These are phyloP conservation scores for Hyalella azteca DNA, from an alignment of 2,888 invertebrate species.

Conservation along the genomic window DNA sequence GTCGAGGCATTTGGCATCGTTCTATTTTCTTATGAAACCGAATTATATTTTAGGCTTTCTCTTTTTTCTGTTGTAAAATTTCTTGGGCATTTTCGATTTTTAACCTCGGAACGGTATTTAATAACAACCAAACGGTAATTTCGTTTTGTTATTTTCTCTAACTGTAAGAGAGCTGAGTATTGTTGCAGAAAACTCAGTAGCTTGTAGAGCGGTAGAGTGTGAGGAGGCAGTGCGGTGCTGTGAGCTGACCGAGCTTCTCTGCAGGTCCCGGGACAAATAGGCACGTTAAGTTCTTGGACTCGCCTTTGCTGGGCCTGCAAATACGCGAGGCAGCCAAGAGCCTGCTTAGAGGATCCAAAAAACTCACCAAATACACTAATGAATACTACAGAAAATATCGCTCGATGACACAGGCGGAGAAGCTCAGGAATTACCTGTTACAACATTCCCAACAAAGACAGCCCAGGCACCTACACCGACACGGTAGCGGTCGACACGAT, in stretches of 20 bases:
- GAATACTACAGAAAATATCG: slow-evolving; percentile 34
- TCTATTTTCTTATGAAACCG: no score
- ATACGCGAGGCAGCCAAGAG: slow-evolving; percentile 35
- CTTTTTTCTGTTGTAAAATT: no score
- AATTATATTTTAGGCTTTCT: no score
- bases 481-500: not conserved
- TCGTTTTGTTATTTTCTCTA: not conserved
- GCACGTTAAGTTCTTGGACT: slow-evolving; percentile 36
- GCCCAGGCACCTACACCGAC: slow-evolving; percentile 9
- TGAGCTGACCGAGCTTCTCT: slow-evolving; percentile 22
- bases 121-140: not conserved
- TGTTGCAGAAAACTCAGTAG: not conserved
- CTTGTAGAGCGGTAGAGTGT: not conserved
- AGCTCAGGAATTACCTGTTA: slow-evolving; percentile 6
- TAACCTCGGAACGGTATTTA: not conserved
- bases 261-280: slow-evolving; percentile 22
- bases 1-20: no score
- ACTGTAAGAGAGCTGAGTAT: not conserved
- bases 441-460: slow-evolving; percentile 25
- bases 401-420: slow-evolving; percentile 13
- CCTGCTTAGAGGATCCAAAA: slow-evolving; percentile 31
- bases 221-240: slow-evolving; percentile 29
- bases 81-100: not conserved
- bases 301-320: slow-evolving; percentile 29
- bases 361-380: slow-evolving; percentile 18